phyloP scores from a whole-genome alignment of 2,113 vertebrate species.

The Hyperoodon ampullatus region DNA sequence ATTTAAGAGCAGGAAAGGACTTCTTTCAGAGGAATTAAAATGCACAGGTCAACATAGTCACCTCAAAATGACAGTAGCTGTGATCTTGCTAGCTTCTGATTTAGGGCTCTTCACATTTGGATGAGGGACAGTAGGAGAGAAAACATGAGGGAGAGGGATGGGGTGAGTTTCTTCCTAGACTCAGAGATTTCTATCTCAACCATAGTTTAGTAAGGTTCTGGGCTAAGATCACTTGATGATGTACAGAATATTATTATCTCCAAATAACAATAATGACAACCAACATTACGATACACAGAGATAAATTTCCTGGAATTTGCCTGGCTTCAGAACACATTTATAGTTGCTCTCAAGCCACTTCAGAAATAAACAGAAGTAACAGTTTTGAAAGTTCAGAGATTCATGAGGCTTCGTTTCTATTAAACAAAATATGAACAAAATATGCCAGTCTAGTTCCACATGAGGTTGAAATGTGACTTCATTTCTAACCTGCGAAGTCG shows the following conservation, averaged over 20 bases:
- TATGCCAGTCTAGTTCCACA: constrained; percentile 26
- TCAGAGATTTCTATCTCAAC: background rate
- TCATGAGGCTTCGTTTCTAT: constrained; percentile 29
- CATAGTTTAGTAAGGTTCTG: background rate
- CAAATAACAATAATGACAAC: background rate
- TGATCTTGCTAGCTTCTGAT: background rate
- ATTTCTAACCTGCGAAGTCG: constrained; percentile 56
- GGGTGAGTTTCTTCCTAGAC: background rate
- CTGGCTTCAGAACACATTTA: background rate
- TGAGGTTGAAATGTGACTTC: constrained; percentile 63
- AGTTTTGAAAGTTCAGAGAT: constrained; percentile 55
- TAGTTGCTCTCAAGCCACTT: constrained; percentile 20
- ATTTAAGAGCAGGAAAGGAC: background rate
- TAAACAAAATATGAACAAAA: constrained; percentile 58
- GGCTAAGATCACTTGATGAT: background rate
- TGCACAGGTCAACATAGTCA: background rate
- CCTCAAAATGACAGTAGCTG: background rate
- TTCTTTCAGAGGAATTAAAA: background rate
- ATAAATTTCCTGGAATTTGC: background rate
- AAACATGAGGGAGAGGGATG: background rate
- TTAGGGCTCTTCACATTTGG: background rate
- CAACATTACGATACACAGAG: background rate
- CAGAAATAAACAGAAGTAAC: constrained; percentile 45
- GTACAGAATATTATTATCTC: background rate
- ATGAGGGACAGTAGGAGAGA: background rate